Evolutionary conservation across 2,113 vertebrate genomes (phyloP).

Genomic region (Ellobius talpinus): DNA sequence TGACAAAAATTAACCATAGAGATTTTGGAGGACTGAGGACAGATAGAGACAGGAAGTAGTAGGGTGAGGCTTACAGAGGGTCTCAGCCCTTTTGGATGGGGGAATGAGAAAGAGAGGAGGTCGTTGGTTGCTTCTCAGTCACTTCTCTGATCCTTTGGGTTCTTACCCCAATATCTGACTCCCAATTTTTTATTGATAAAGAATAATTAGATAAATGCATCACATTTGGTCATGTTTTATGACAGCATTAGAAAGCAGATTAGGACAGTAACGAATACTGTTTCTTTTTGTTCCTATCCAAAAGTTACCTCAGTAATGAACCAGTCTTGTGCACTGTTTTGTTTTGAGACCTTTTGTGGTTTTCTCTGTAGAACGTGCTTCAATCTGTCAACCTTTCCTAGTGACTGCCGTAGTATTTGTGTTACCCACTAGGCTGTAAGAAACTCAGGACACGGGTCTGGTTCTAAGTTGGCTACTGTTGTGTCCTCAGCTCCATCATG

Average conservation of each 20-base stretch:
- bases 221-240: neutral
- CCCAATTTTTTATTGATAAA: neutral
- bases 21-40: neutral
- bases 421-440: neutral
- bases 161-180: neutral
- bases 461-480: neutral
- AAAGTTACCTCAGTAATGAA: neutral
- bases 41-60: neutral
- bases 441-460: neutral
- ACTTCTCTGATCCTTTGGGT: neutral
- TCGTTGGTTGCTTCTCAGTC: neutral
- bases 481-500: too few species aligned
- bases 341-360: neutral
- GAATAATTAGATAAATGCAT: neutral
- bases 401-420: neutral
- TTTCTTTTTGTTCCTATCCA: neutral
- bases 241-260: neutral
- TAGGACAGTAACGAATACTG: neutral
- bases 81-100: neutral
- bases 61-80: neutral
- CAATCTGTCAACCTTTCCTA: neutral
- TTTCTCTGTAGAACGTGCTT: neutral
- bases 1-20: neutral
- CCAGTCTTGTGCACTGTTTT: neutral
- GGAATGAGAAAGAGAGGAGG: neutral